A percentile compares a stretch with the other conserved stretches of the same genome.
Conservation (phyloP, 92 coral and sea anemone species). For the Palythoa heliodiscus region DNA sequence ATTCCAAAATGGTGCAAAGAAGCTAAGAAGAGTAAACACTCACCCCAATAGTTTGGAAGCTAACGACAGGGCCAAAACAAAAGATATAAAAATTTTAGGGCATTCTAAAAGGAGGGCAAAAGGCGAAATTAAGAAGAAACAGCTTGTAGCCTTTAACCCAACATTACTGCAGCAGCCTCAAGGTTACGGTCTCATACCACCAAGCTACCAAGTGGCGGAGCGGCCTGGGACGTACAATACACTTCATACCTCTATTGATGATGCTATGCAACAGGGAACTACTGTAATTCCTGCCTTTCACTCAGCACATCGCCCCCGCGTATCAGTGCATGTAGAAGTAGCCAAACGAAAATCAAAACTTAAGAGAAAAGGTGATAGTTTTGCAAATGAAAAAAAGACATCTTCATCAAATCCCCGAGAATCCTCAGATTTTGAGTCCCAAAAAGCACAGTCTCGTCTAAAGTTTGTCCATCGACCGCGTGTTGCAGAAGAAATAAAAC, state of each 20-base stretch:
- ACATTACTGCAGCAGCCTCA: not conserved
- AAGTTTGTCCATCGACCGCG: constrained; percentile 39
- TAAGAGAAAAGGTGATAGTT: not conserved
- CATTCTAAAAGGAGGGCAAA: not conserved
- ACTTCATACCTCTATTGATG: not conserved
- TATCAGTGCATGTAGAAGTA: constrained; percentile 69
- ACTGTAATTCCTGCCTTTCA: not conserved
- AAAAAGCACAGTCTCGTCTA: too few relatives aligned
- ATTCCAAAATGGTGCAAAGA: constrained; percentile 5
- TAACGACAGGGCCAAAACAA: not conserved
- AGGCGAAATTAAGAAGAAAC: constrained; percentile 24
- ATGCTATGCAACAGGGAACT: not conserved
- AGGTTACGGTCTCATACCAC: not conserved
- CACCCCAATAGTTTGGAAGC: not conserved
- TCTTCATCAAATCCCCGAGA: too few relatives aligned
- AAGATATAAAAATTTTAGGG: not conserved
- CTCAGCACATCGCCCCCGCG: constrained; percentile 32
- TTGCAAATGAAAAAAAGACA: too few relatives aligned
- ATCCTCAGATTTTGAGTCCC: too few relatives aligned
- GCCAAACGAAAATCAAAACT: constrained; percentile 54
- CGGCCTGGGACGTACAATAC: not conserved
- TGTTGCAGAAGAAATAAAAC: constrained; percentile 68
- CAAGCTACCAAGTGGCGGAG: not conserved
- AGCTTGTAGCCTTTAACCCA: constrained; percentile 2
- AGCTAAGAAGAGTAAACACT: not conserved